Evolutionary conservation across 2,797 vertebrate species (phyloP), one percentile per base, ranked within the genome.

Genomic region (Naso thynnoides): DNA sequence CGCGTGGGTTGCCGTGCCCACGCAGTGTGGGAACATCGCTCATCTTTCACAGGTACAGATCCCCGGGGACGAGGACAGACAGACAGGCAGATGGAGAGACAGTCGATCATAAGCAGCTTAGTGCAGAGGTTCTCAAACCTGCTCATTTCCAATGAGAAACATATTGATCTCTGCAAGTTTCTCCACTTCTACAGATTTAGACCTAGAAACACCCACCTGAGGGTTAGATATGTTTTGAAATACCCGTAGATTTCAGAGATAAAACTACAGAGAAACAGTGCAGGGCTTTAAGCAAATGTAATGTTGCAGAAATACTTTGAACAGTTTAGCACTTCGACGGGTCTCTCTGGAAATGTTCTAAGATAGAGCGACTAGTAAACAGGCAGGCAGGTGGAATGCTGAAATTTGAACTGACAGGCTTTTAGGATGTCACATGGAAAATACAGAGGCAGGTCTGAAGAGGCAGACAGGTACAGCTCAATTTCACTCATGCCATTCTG

Each of bases 1-100:
- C 45, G 72, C 31, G 91, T 88, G 80, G 89, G 90, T n/a, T 4
- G 53, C 16, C 3, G 8, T 24, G 72, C 89, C 85, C 87, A 89
- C 83, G 67, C 85, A 82, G 71, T 68, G 89, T 89, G 80, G 87
- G 84, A 89, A 87, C 86, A 83, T 84, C 38, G n/a, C 80, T 90
- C 64, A 23, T 75, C 81, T 89, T 91, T 91, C 86, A 89, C 85
- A 85, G 83, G 80, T 89, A 89, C 86, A 90, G 76, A 79, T 87
- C 88, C 85, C 86, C 13, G 7, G 82, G 83, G 87, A 88, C 62
- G 4, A 78, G 49, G 57, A 77, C 75, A 81, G 76, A 87, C 19
- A 88, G 86, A 83, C 81, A 72, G 84, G 33, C 80, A 83, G 86
- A 87, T 76, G 73, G 72, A 84, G 70, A 82, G 80, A 79, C 75